phyloP scores from a whole-genome alignment of 2,888 invertebrate genomes.

The Plagiodera versicolora region DNA sequence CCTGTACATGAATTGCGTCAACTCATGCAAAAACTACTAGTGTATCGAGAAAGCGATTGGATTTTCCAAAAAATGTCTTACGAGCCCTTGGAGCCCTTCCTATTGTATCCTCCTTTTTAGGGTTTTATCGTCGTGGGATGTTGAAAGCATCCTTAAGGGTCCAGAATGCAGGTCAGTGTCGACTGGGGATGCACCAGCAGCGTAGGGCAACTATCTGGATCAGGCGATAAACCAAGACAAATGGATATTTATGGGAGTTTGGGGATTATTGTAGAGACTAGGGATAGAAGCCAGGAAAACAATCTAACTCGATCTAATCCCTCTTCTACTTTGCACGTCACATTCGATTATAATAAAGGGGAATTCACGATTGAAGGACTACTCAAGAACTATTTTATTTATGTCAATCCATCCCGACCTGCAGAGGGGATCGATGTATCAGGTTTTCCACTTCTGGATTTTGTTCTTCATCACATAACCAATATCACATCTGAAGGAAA shows the following conservation, averaged over 20 bases:
- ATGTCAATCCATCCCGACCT: too few relatives aligned
- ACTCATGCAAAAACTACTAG: too few relatives aligned
- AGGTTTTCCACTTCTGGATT: too few relatives aligned
- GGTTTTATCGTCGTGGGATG: not conserved
- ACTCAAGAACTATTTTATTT: too few relatives aligned
- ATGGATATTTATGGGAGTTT: conserved; percentile 15
- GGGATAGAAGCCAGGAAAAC: conserved; percentile 13
- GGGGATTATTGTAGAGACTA: conserved; percentile 14
- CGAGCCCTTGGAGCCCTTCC: not conserved
- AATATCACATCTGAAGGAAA: too few relatives aligned
- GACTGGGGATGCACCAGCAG: not conserved
- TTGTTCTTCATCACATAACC: too few relatives aligned
- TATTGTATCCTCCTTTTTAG: not conserved
- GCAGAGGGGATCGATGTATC: too few relatives aligned
- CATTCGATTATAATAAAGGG: not conserved
- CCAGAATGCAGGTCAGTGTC: conserved; percentile 12
- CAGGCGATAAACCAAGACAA: conserved; percentile 17
- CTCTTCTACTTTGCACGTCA: not conserved
- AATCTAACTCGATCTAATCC: conserved; percentile 17
- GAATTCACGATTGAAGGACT: too few relatives aligned
- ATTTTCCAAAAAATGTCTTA: not conserved
- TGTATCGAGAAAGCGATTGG: too few relatives aligned
- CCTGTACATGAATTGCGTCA: too few relatives aligned
- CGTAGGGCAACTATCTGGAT: conserved; percentile 7
- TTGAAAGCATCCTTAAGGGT: not conserved